phyloP scores from a whole-genome alignment of 2,888 invertebrate species.

The Margaritifera margaritifera region DNA sequence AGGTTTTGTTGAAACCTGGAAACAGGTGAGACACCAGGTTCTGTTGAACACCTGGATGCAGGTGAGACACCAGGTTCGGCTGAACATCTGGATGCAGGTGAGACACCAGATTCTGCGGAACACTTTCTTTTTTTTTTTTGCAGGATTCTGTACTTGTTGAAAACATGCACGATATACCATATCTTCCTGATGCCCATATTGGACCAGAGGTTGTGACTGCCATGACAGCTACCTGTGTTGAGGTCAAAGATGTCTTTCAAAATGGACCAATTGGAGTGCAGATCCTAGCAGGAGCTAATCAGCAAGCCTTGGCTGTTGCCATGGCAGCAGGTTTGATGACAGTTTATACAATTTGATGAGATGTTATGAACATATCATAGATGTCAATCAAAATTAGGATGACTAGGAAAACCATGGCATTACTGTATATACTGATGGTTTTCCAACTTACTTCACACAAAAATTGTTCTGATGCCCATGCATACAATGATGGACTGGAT shows the following conservation, averaged over 20 bases:
- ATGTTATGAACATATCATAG: neutral
- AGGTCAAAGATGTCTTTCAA: conserved; percentile 77
- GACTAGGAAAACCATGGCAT: neutral
- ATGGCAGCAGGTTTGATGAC: conserved; percentile 76
- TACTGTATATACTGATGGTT: neutral
- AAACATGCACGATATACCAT: conserved; percentile 88
- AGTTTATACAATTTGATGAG: neutral
- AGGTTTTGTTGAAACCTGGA: neutral
- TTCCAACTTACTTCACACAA: neutral
- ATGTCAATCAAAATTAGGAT: neutral
- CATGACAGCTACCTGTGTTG: conserved; percentile 80
- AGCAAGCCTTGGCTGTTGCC: conserved; percentile 84
- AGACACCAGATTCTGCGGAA: neutral
- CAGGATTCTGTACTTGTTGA: conserved; percentile 84
- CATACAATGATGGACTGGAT: no score
- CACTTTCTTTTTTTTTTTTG: conserved; percentile 18
- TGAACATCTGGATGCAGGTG: no score
- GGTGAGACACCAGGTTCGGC: no score
- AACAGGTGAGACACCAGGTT: no score
- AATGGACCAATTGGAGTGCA: conserved; percentile 73
- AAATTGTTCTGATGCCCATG: no score
- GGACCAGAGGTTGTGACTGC: conserved; percentile 81
- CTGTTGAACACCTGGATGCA: no score
- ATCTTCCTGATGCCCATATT: conserved; percentile 77
- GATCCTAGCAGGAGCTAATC: conserved; percentile 85